A percentile compares a stretch with the other conserved stretches of the same genome.
These are phyloP conservation scores for Chamaetylas fuelleborni DNA, from an alignment of 2,113 vertebrate species.

Conservation along the genomic window DNA sequence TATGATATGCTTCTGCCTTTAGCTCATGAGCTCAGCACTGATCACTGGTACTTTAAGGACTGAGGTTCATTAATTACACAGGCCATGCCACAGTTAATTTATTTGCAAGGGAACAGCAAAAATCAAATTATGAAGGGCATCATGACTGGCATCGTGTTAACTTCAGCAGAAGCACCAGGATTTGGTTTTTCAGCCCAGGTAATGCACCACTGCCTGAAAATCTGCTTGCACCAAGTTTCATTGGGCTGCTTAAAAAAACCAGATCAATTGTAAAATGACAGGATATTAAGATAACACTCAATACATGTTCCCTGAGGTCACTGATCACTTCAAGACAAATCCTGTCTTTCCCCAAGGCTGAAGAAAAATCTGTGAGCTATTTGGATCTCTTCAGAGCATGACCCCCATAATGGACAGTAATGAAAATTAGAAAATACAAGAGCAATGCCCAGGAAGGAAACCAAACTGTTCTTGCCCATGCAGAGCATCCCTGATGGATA, in stretches of 20 bases:
- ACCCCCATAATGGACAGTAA: accelerated
- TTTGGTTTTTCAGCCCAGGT: not conserved
- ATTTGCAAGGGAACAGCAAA: not conserved
- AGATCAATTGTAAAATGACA: not conserved
- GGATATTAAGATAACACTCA: not conserved
- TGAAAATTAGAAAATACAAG: not conserved
- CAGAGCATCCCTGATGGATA: not conserved
- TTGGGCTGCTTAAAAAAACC: not conserved
- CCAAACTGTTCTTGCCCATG: not conserved
- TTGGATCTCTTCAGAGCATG: not conserved
- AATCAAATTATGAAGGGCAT: not conserved
- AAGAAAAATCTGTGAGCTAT: not conserved
- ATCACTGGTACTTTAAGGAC: not conserved
- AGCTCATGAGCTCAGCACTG: not conserved
- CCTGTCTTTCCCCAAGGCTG: not conserved
- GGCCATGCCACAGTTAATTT: not conserved
- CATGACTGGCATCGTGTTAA: not conserved
- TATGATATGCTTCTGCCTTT: not conserved
- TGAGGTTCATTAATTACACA: not conserved
- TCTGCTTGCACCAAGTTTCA: not conserved
- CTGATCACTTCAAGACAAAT: not conserved
- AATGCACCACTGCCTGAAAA: not conserved
- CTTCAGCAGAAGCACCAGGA: not conserved
- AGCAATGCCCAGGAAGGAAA: not conserved
- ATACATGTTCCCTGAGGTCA: accelerated